These are phyloP conservation scores for Tursiops truncatus DNA, from an alignment of 2,113 vertebrate species.

Conservation along the genomic window DNA sequence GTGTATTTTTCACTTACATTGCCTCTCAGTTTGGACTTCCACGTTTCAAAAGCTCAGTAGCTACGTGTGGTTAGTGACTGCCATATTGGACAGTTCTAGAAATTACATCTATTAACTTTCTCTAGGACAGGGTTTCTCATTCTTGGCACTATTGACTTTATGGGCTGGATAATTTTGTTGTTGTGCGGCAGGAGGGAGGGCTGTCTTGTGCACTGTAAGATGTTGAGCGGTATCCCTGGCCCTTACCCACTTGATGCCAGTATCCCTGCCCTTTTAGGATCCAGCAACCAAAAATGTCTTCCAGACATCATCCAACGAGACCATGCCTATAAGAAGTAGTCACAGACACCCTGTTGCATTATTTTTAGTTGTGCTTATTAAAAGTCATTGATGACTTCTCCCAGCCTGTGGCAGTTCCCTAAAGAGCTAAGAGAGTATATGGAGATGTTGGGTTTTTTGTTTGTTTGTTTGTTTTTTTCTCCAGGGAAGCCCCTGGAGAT, in stretches of 20 bases:
- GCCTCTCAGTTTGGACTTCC: background rate
- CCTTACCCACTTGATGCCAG: rapidly evolving
- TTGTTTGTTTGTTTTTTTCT: no score
- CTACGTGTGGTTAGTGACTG: background rate
- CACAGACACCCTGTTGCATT: background rate
- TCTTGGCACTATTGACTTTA: no score
- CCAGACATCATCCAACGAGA: background rate
- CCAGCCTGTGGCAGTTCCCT: background rate
- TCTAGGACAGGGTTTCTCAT: background rate
- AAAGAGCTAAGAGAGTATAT: background rate
- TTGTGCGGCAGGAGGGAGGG: rapidly evolving
- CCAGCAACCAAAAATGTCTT: background rate
- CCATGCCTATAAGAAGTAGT: background rate
- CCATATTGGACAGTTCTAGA: background rate
- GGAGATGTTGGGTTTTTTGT: background rate
- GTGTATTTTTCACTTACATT: background rate
- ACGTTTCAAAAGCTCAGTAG: background rate
- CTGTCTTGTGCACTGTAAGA: background rate
- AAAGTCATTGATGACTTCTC: background rate
- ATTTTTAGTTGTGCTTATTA: background rate
- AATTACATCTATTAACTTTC: background rate
- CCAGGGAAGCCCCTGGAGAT: background rate
- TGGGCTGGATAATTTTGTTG: background rate
- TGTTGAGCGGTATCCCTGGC: no score
- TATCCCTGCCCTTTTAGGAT: background rate